Conservation (phyloP, 2,888 invertebrate genomes). For the Macrosiphum euphorbiae region DNA sequence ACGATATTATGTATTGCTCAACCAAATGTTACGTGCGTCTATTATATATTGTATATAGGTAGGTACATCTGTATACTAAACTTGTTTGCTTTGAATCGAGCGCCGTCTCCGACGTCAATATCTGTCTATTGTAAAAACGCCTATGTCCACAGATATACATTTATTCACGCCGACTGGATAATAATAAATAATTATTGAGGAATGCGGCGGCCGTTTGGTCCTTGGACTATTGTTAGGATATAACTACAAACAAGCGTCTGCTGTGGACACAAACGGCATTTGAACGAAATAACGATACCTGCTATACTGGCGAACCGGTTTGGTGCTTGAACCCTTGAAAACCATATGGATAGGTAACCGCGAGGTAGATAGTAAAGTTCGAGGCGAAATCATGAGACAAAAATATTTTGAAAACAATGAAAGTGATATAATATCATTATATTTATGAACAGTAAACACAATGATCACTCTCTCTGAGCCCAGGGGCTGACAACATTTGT, state of each 20-base stretch:
- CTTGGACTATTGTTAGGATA: constrained; percentile 24
- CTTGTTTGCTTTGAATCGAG: not conserved
- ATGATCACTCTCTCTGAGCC: not conserved
- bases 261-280: not conserved
- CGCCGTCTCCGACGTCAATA: not conserved
- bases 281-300: not conserved
- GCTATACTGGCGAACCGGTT: not conserved
- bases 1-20: constrained; percentile 19
- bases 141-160: not conserved
- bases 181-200: constrained; percentile 10
- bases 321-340: not conserved
- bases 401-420: constrained; percentile 5
- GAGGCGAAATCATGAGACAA: not conserved
- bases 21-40: not conserved
- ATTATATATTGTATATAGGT: not conserved
- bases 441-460: not conserved
- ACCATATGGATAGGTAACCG: not conserved
- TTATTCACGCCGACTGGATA: not conserved
- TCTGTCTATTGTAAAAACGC: constrained; percentile 5
- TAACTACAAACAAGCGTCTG: not conserved
- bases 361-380: not conserved
- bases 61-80: not conserved
- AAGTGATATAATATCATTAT: not conserved
- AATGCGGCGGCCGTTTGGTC: not conserved
- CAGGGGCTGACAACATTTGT: not conserved